A percentile compares a stretch with the other conserved stretches of the same genome.
These are phyloP conservation scores for Leucopsar rothschildi DNA, from an alignment of 2,113 vertebrate species.

Conservation along the genomic window DNA sequence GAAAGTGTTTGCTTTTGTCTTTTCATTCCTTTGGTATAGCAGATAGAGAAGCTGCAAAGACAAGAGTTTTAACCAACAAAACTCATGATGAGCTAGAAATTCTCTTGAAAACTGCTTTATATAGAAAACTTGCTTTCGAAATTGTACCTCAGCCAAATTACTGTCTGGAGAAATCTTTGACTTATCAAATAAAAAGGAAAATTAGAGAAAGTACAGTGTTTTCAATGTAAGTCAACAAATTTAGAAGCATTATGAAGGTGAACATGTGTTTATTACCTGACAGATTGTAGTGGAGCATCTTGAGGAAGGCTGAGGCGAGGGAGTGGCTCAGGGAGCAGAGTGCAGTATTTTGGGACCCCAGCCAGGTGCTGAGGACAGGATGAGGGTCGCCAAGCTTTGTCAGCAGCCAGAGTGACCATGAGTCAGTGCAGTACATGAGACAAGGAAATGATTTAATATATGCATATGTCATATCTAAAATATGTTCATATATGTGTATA, in stretches of 20 bases:
- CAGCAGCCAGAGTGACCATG: not conserved
- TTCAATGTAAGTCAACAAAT: not conserved
- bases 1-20: not conserved
- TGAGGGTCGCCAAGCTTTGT: not conserved
- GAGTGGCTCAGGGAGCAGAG: fast-evolving
- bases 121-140: not conserved
- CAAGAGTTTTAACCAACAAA: not conserved
- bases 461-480: not conserved
- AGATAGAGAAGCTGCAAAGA: not conserved
- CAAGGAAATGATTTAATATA: not conserved
- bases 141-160: not conserved
- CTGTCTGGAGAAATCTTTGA: not conserved
- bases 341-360: not conserved
- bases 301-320: not conserved
- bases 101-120: not conserved
- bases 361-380: not conserved
- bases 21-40: not conserved
- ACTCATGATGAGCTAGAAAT: fast-evolving
- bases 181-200: not conserved
- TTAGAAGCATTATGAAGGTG: not conserved
- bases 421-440: not conserved
- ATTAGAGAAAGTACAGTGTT: not conserved
- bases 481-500: too few species aligned
- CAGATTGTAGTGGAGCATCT: not conserved
- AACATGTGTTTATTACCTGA: not conserved